Evolutionary conservation across 2,888 invertebrate genomes (phyloP).

Genomic region (Campopleginae sp.): DNA sequence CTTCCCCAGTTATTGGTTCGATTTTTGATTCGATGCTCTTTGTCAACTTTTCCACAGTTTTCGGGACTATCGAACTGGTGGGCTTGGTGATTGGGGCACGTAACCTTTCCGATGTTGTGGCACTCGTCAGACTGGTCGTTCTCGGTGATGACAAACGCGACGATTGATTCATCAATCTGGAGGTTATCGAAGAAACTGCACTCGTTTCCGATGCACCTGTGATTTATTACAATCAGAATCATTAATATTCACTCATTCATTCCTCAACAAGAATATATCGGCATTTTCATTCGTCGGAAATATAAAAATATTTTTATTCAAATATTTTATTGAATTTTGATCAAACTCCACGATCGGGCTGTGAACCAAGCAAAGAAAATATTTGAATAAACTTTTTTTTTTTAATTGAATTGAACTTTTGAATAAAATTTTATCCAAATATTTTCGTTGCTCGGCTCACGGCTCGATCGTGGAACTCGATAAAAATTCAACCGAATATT

Average conservation of each 20-base stretch:
- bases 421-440: too few relatives aligned
- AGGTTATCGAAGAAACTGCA: slow-evolving; percentile 72
- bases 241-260: neutral
- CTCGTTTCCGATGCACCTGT: slow-evolving; percentile 75
- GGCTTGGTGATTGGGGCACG: slow-evolving; percentile 64
- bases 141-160: slow-evolving; percentile 72
- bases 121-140: slow-evolving; percentile 71
- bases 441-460: too few relatives aligned
- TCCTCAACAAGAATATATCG: neutral
- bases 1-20: slow-evolving; percentile 25
- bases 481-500: too few relatives aligned
- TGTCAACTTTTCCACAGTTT: slow-evolving; percentile 69
- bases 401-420: too few relatives aligned
- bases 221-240: slow-evolving; percentile 16
- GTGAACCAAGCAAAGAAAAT: too few relatives aligned
- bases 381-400: too few relatives aligned
- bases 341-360: too few relatives aligned
- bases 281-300: too few relatives aligned
- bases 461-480: too few relatives aligned
- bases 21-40: slow-evolving; percentile 29
- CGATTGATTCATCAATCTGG: slow-evolving; percentile 71
- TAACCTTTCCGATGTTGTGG: slow-evolving; percentile 74
- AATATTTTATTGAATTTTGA: too few relatives aligned
- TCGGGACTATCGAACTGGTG: slow-evolving; percentile 64
- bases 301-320: too few relatives aligned